A percentile compares a stretch with the other conserved stretches of the same genome.
Evolutionary conservation across 1,140 invertebrate species (phyloP).

Genomic region (Hylaeus anthracinus): DNA sequence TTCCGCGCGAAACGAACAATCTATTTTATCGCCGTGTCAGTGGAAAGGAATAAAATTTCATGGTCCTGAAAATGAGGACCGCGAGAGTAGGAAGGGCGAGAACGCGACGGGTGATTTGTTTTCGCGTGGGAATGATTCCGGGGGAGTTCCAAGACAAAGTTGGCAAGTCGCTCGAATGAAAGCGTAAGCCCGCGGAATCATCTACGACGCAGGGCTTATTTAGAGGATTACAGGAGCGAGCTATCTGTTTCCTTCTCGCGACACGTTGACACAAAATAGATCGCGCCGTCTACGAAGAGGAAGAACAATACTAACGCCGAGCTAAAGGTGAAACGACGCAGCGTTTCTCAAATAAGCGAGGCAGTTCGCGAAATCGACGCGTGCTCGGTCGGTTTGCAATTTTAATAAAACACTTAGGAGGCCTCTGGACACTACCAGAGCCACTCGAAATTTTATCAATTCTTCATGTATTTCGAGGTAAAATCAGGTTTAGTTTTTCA

Average conservation of each 20-base stretch:
- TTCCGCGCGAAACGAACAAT: neutral
- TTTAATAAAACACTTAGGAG: neutral
- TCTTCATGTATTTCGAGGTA: too few species aligned
- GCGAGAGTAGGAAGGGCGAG: neutral
- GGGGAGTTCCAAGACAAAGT: neutral
- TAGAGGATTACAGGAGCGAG: neutral
- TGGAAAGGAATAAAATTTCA: neutral
- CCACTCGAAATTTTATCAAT: too few species aligned
- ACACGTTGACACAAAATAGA: constrained; percentile 1
- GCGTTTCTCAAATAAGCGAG: neutral
- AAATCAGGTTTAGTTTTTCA: too few species aligned
- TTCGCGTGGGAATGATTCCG: neutral
- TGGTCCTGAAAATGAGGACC: neutral
- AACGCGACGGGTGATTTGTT: neutral
- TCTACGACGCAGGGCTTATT: neutral
- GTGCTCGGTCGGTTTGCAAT: neutral
- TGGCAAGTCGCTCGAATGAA: constrained; percentile 9
- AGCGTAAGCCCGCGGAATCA: neutral
- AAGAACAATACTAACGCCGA: neutral
- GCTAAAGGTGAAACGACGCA: neutral
- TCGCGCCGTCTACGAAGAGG: neutral
- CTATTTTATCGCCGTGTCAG: neutral
- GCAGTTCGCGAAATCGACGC: neutral
- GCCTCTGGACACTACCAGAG: neutral
- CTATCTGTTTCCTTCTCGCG: neutral